Evolutionary conservation across 2,113 vertebrate genomes (phyloP), one percentile per base, ranked within the genome.

Genomic region (Lasiurus borealis): DNA sequence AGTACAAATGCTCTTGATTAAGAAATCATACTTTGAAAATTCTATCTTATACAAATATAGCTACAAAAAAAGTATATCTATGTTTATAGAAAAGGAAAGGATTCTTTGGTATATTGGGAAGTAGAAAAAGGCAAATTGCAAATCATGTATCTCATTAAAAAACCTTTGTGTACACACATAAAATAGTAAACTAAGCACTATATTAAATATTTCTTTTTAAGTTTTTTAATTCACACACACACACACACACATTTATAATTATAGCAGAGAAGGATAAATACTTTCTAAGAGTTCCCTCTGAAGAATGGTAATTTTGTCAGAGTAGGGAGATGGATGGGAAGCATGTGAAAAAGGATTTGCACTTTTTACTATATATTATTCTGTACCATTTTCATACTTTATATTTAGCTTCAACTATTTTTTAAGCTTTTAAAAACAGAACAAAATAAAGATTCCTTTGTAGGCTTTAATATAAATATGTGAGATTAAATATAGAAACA

Each of bases 361-460:
- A 85, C 19, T 91, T 85, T 92, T 90, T 78, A 85, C 18, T 29
- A 27, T 40, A 50, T 64, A 83, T 34, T 84, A 19, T 23, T 88
- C 77, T 46, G 13, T 59, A 85, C 23, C 31, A 31, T 71, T 90
- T 94, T 59, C 69, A 93, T 31, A 85, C 85, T 71, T 91, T 93
- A 34, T 80, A 88, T 52, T 78, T 68, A 62, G 57, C 31, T 80
- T 90, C 46, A 11, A 62, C 57, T 57, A 85, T 21, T 93, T 83
- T 54, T 89, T 9, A 85, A 40, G 16, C 68, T 86, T 88, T 84
- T 40, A 64, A 40, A 91, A 91, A 82, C 16, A 90, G 3, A 83
- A 71, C 8, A 82, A 91, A 93, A 91, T 76, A 75, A 92, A 95
- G 54, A 94, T 46, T 75, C 34, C 50, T 93, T 40, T 71, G 71